A percentile compares a stretch with the other conserved stretches of the same genome.
phyloP scores from a whole-genome alignment of 2,888 invertebrate species.

The Stegana nigrithorax region DNA sequence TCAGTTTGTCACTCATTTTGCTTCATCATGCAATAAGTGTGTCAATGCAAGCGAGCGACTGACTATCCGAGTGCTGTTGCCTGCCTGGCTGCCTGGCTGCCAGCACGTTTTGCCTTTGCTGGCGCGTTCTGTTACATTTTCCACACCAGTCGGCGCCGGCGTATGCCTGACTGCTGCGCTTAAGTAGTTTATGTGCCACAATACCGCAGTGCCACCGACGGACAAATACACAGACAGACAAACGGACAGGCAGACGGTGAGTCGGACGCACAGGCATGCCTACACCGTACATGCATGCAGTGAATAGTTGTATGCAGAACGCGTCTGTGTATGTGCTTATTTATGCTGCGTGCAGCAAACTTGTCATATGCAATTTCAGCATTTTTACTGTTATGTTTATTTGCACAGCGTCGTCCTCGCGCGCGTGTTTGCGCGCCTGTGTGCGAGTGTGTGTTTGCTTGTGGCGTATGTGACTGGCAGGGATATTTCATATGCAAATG shows the following conservation, averaged over 20 bases:
- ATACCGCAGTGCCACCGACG: too few relatives aligned
- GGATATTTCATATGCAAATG: conserved; percentile 2
- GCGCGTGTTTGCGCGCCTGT: not conserved
- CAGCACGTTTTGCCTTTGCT: too few relatives aligned
- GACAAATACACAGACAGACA: not conserved
- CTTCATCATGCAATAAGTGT: conserved; percentile 60
- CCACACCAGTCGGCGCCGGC: too few relatives aligned
- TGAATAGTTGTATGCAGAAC: too few relatives aligned
- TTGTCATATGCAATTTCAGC: conserved; percentile 59
- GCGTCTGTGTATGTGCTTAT: conserved; percentile 38
- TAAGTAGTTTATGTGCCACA: not conserved
- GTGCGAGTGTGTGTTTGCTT: not conserved
- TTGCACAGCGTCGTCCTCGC: conserved; percentile 17
- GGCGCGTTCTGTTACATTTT: too few relatives aligned
- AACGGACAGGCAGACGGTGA: not conserved
- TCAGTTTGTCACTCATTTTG: conserved; percentile 60
- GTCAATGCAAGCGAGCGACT: conserved; percentile 47
- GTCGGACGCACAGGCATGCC: too few relatives aligned
- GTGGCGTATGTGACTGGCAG: not conserved
- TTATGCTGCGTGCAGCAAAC: conserved; percentile 46
- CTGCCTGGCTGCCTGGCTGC: too few relatives aligned
- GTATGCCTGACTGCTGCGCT: not conserved
- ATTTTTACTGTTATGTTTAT: conserved; percentile 41
- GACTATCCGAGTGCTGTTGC: too few relatives aligned
- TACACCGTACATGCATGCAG: too few relatives aligned